Evolutionary conservation across 2,888 invertebrate species (phyloP).

Genomic region (Phortica okadai): DNA sequence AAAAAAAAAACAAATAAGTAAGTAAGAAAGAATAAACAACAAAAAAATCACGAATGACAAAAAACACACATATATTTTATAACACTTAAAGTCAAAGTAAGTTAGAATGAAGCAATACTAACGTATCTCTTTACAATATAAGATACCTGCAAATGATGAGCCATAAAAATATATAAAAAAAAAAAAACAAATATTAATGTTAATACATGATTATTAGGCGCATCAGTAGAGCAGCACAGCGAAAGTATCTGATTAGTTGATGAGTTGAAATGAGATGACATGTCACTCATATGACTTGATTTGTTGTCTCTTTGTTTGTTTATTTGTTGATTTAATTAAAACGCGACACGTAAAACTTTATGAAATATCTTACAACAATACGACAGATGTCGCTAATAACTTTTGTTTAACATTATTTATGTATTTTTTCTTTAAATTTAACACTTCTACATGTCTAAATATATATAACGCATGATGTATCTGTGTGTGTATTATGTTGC

Average conservation of each 20-base stretch:
- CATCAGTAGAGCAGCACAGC: conserved; percentile 15
- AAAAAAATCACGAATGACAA: not conserved
- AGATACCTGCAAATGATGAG: conserved; percentile 72
- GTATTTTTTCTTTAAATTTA: no score
- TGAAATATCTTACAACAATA: no score
- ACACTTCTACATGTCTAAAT: not conserved
- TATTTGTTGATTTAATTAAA: no score
- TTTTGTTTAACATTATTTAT: no score
- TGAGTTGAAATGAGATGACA: not conserved
- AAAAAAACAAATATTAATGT: conserved; percentile 12
- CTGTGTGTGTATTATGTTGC: not conserved
- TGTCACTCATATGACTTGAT: not conserved
- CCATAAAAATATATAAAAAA: conserved; percentile 43
- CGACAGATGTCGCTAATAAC: no score
- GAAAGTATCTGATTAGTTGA: not conserved
- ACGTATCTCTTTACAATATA: conserved; percentile 74
- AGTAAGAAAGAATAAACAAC: not conserved
- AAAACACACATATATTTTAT: conserved; percentile 12
- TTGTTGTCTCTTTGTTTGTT: not conserved
- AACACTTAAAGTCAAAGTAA: not conserved
- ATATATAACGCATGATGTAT: not conserved
- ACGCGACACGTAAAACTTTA: no score
- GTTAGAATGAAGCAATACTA: conserved; percentile 67
- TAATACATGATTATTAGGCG: conserved; percentile 27
- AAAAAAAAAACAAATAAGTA: not conserved